A percentile compares a stretch with the other conserved stretches of the same genome.
Conservation (phyloP, 2,113 vertebrate genomes). For the Phrynosoma platyrhinos region DNA sequence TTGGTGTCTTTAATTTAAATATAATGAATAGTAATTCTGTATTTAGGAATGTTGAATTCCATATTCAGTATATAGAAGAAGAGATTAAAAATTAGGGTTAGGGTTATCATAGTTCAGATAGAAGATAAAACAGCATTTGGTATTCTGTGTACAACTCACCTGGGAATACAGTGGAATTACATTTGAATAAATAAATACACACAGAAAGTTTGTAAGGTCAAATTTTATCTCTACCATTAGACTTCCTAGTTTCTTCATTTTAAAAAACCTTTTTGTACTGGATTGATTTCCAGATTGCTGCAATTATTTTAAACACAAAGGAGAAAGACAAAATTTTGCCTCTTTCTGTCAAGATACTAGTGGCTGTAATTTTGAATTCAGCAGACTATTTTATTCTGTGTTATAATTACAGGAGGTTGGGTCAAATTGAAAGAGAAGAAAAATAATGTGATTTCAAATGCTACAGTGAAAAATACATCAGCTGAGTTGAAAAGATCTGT, state of each 20-base stretch:
- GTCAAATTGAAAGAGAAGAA: neutral
- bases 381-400: neutral
- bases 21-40: no score
- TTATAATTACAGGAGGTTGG: neutral
- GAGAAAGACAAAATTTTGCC: neutral
- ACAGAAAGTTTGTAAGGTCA: neutral
- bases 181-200: neutral
- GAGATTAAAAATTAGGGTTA: no score
- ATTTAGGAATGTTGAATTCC: no score
- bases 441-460: neutral
- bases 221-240: neutral
- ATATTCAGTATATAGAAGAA: no score
- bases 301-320: neutral
- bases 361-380: neutral
- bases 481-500: neutral
- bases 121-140: neutral
- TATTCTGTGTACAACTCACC: neutral
- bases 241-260: neutral
- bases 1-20: no score
- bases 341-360: constrained; percentile 7
- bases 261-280: neutral
- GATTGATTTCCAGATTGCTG: neutral
- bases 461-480: neutral
- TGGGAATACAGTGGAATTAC: neutral
- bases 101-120: no score